phyloP scores from a whole-genome alignment of 1,140 invertebrate species.

The Achroia grisella region DNA sequence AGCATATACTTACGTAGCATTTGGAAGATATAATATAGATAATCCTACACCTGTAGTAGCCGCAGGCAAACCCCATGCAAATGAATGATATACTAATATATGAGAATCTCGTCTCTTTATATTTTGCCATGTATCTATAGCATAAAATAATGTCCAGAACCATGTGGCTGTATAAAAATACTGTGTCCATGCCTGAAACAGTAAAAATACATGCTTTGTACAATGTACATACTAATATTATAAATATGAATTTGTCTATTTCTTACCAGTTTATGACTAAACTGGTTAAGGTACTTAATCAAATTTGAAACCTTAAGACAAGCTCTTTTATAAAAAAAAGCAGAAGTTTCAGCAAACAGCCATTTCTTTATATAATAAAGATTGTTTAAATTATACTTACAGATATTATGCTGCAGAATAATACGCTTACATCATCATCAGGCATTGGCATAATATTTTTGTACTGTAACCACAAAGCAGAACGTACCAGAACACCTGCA shows the following conservation, averaged over 20 bases:
- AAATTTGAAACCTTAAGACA: too few relatives aligned
- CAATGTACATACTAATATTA: too few relatives aligned
- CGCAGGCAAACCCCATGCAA: slow-evolving; percentile 82
- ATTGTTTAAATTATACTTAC: slow-evolving; percentile 71
- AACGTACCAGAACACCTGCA: slow-evolving; percentile 84
- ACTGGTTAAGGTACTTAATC: too few relatives aligned
- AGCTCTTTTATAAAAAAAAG: too few relatives aligned
- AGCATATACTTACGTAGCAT: slow-evolving; percentile 79
- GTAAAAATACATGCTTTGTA: too few relatives aligned
- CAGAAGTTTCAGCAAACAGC: too few relatives aligned
- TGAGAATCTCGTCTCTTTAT: slow-evolving; percentile 76
- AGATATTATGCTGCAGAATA: slow-evolving; percentile 83
- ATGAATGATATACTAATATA: slow-evolving; percentile 77
- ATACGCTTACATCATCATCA: slow-evolving; percentile 77
- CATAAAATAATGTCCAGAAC: slow-evolving; percentile 89
- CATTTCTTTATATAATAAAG: too few relatives aligned
- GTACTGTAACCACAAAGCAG: slow-evolving; percentile 80
- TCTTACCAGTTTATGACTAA: too few relatives aligned
- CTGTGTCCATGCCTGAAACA: slow-evolving; percentile 84
- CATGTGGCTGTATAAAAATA: slow-evolving; percentile 90
- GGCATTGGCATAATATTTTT: slow-evolving; percentile 78
- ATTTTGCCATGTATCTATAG: slow-evolving; percentile 83
- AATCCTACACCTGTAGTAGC: slow-evolving; percentile 80
- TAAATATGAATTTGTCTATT: too few relatives aligned
- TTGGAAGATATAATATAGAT: slow-evolving; percentile 82